Evolutionary conservation across 2,113 vertebrate species (phyloP), one percentile per base, ranked within the genome.

Genomic region (Hymenochirus boettgeri): DNA sequence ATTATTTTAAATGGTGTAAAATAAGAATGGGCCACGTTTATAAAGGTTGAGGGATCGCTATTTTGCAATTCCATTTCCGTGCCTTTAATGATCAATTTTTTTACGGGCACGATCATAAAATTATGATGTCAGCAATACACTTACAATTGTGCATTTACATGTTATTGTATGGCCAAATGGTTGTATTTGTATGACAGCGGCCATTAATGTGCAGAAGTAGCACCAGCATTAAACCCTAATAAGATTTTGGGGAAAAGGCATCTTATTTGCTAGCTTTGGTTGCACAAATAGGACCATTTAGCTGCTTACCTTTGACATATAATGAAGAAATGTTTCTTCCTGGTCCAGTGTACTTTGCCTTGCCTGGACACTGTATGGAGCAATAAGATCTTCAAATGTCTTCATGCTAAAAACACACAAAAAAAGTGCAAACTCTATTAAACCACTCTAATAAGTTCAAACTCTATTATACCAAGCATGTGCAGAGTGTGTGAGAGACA

Each of bases 301-400:
- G 39, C 2, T 1, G 7, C 74, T 22, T 55, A 86, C 86, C 82
- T 87, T 87, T 7, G 66, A 63, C 58, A 50, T 79, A 33, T 83
- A 82, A 21, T 75, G 72, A 24, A 83, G 73, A 60, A 89, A 73
- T 3, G 77, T 73, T 59, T 79, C 51, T 75, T 60, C 1, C 74
- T 0, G 69, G 59, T 24, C 57, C 6, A 1, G 72, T 59, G 5
- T 66, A 75, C 61, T 77, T 65, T 80, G 77, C 56, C 73, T 78
- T n/a, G 85, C 82, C 1, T 42, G n/a, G 7, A 85, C 46, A 48
- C 69, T 73, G 74, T 81, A 85, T 62, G 81, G 80, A 66, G 82
- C 73, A 27, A 91, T 58, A 13, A 71, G 72, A 12, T 86, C 83
- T 74, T 84, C 77, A 71, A 89, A 90, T 47, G 73, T 57, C 53